A percentile compares a stretch with the other conserved stretches of the same genome.
These are phyloP conservation scores for Oxyura jamaicensis DNA, from an alignment of 2,113 vertebrate genomes.

Conservation along the genomic window DNA sequence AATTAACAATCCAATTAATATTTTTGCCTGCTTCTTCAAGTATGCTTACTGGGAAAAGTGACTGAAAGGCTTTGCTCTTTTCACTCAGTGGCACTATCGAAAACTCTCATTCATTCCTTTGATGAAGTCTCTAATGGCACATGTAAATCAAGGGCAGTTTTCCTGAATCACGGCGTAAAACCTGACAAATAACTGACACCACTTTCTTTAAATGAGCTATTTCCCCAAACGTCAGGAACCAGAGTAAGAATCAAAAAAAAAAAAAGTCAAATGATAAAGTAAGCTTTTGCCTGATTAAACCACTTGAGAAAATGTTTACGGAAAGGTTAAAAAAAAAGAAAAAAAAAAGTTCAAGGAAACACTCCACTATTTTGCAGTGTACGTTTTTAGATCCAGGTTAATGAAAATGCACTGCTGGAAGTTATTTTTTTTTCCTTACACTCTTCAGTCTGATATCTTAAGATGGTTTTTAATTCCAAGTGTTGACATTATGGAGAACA, in stretches of 20 bases:
- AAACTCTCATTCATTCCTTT: slow-evolving; percentile 26
- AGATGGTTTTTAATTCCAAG: slow-evolving; percentile 26
- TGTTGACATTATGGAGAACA: background rate
- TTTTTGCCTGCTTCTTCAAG: slow-evolving; percentile 18
- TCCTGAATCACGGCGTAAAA: slow-evolving; percentile 43
- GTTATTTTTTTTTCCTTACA: background rate
- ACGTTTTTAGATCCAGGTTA: slow-evolving; percentile 16
- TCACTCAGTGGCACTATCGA: background rate
- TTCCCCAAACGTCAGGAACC: slow-evolving; percentile 17
- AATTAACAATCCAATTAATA: slow-evolving; percentile 5
- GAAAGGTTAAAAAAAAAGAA: background rate
- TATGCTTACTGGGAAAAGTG: background rate
- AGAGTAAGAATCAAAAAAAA: background rate
- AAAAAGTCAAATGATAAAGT: background rate
- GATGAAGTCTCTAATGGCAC: slow-evolving; percentile 35
- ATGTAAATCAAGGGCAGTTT: slow-evolving; percentile 59
- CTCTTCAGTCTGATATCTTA: background rate
- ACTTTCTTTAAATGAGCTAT: slow-evolving; percentile 44
- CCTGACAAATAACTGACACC: slow-evolving; percentile 45
- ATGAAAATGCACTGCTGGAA: slow-evolving; percentile 27
- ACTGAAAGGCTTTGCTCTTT: background rate
- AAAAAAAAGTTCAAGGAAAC: background rate
- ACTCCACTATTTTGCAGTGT: background rate
- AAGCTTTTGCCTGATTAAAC: slow-evolving; percentile 60
- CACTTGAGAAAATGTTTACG: background rate